These are phyloP conservation scores for Catostomus latipinnis DNA, from an alignment of 2,797 vertebrate species.

Conservation along the genomic window DNA sequence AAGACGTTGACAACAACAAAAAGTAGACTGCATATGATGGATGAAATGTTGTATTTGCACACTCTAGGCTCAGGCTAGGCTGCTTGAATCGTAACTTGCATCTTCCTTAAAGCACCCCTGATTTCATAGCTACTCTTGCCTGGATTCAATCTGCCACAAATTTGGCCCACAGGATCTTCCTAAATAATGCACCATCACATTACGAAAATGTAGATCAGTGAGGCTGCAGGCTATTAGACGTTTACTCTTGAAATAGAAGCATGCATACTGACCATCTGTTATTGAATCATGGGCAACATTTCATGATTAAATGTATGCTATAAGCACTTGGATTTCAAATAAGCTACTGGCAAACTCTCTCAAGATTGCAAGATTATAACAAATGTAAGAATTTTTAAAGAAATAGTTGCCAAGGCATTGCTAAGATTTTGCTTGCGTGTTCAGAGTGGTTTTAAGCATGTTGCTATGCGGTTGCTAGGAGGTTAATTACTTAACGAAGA, in stretches of 20 bases:
- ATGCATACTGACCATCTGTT: slow-evolving; percentile 11
- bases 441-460: too few relatives aligned
- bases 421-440: too few relatives aligned
- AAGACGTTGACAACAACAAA: not conserved
- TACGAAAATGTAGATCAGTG: too few relatives aligned
- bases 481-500: too few relatives aligned
- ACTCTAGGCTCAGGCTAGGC: not conserved
- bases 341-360: slow-evolving; percentile 16
- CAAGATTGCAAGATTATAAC: too few relatives aligned
- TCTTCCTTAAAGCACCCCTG: slow-evolving; percentile 8
- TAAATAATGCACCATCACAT: too few relatives aligned
- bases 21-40: not conserved
- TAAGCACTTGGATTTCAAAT: slow-evolving; percentile 17
- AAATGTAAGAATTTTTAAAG: too few relatives aligned
- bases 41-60: not conserved
- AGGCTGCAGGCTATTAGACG: slow-evolving; percentile 10
- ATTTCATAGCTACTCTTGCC: slow-evolving; percentile 8
- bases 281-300: not conserved
- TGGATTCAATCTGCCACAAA: slow-evolving; percentile 14
- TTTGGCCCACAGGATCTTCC: slow-evolving; percentile 12
- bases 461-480: too few relatives aligned
- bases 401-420: too few relatives aligned
- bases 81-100: not conserved
- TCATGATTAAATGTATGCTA: slow-evolving; percentile 16
- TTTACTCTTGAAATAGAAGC: slow-evolving; percentile 15